phyloP scores from a whole-genome alignment of 2,113 vertebrate species.

The Muntiacus muntjak region DNA sequence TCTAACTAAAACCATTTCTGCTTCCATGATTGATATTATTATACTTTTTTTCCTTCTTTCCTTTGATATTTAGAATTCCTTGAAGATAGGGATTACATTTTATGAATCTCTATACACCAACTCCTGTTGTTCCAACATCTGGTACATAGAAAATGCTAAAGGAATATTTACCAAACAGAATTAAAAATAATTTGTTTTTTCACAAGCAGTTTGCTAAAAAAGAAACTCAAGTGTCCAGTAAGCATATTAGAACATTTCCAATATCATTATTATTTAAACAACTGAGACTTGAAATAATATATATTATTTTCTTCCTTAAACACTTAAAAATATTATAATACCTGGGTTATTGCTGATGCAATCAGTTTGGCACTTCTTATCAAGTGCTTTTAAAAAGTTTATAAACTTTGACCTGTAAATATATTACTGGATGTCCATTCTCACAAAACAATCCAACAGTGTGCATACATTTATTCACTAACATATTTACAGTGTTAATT shows the following conservation, averaged over 20 bases:
- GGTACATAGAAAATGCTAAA: background rate
- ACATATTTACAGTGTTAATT: background rate
- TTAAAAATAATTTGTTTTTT: background rate
- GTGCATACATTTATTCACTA: background rate
- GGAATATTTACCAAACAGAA: slow-evolving; percentile 9
- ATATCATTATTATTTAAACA: background rate
- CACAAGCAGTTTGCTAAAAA: slow-evolving; percentile 2
- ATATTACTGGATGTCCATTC: background rate
- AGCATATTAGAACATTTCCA: background rate
- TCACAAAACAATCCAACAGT: background rate
- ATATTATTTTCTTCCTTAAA: background rate
- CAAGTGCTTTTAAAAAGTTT: background rate
- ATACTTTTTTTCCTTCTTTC: background rate
- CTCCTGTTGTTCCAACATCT: background rate
- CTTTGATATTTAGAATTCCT: slow-evolving; percentile 16
- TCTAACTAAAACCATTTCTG: background rate
- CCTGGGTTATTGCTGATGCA: background rate
- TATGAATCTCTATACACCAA: background rate
- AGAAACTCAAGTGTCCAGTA: background rate
- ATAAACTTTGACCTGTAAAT: background rate
- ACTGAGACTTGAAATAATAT: background rate
- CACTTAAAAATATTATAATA: background rate
- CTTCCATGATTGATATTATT: background rate
- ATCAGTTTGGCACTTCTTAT: background rate
- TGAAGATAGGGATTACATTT: background rate